Percentiles rank a stretch among this genome's conserved stretches.
These are phyloP conservation scores for Abrostola triplasia DNA, from an alignment of 2,888 invertebrate species.

Conservation along the genomic window DNA sequence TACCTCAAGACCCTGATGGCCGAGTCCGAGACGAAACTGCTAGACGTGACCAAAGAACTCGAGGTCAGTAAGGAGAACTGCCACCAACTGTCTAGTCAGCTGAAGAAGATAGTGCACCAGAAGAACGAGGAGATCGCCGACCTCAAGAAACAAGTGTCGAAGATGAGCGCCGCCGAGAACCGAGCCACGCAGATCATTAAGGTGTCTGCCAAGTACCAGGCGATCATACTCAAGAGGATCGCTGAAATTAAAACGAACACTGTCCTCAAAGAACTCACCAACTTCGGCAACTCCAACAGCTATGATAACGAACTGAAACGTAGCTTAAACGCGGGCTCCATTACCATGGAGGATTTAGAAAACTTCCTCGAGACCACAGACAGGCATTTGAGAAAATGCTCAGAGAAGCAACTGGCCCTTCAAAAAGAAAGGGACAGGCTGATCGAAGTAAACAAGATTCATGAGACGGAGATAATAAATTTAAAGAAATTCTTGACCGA, in stretches of 20 bases:
- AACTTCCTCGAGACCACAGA: slow-evolving; percentile 84
- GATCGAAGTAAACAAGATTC: slow-evolving; percentile 77
- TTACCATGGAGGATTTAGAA: slow-evolving; percentile 84
- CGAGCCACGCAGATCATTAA: slow-evolving; percentile 82
- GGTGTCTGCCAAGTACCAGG: slow-evolving; percentile 83
- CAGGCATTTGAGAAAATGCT: slow-evolving; percentile 75
- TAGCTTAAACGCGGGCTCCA: slow-evolving; percentile 72
- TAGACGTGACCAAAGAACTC: slow-evolving; percentile 78
- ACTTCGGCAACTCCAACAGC: slow-evolving; percentile 75
- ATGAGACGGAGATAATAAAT: slow-evolving; percentile 81
- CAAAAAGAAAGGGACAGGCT: slow-evolving; percentile 81
- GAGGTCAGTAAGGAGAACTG: slow-evolving; percentile 78
- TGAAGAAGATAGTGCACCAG: slow-evolving; percentile 80
- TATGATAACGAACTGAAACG: slow-evolving; percentile 75
- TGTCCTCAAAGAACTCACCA: slow-evolving; percentile 80
- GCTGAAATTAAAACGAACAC: slow-evolving; percentile 82
- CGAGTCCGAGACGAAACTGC: slow-evolving; percentile 79
- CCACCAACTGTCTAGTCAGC: slow-evolving; percentile 76
- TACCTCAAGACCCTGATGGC: slow-evolving; percentile 78
- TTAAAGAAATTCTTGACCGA: slow-evolving; percentile 81
- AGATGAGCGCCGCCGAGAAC: slow-evolving; percentile 79
- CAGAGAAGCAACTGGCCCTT: slow-evolving; percentile 75
- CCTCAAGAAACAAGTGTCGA: slow-evolving; percentile 77
- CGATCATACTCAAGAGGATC: slow-evolving; percentile 81
- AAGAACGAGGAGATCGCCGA: slow-evolving; percentile 84